Conservation (phyloP, 2,797 vertebrate species). For the Crypturellus tataupa region DNA sequence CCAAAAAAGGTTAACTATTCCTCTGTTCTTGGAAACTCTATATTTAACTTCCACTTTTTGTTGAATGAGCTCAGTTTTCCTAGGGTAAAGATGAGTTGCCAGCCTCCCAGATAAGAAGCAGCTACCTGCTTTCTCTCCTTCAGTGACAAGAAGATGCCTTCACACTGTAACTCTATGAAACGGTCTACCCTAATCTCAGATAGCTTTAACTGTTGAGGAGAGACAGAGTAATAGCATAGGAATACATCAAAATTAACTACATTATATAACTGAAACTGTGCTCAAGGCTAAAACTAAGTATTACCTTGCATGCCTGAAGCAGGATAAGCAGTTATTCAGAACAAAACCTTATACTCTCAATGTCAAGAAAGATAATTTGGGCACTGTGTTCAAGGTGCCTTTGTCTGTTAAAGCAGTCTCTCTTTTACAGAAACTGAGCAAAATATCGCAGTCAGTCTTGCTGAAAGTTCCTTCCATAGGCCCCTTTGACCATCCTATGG, state of each 20-base stretch:
- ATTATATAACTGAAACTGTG: not conserved
- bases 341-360: not conserved
- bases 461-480: not conserved
- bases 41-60: not conserved
- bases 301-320: not conserved
- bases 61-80: not conserved
- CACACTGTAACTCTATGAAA: not conserved
- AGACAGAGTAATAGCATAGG: not conserved
- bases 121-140: too few species aligned
- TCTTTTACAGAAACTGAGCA: not conserved
- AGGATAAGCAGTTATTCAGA: not conserved
- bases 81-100: not conserved
- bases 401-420: not conserved
- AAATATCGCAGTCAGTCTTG: not conserved
- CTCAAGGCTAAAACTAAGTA: not conserved
- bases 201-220: not conserved
- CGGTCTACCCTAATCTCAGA: not conserved
- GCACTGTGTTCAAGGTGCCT: not conserved
- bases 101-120: too few species aligned
- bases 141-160: too few species aligned
- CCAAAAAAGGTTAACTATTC: not conserved
- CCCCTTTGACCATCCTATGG: not conserved
- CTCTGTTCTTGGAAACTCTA: not conserved
- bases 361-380: not conserved
- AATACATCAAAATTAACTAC: not conserved